Evolutionary conservation across 2,888 invertebrate genomes (phyloP).

Genomic region (Xestia ashworthii): DNA sequence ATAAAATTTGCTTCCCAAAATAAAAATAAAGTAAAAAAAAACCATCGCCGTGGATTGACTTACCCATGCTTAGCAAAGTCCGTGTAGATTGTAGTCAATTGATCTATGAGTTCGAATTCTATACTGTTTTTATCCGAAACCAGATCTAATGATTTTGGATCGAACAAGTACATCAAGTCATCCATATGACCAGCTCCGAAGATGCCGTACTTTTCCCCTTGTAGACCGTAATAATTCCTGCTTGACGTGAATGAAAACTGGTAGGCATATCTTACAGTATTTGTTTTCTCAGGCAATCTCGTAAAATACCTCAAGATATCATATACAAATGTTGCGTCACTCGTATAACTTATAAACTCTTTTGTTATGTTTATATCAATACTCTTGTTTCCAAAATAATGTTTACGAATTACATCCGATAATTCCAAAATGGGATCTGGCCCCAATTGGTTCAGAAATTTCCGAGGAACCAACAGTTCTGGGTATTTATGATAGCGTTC

Average conservation of each 20-base stretch:
- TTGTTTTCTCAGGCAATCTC: neutral
- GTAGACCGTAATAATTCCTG: conserved; percentile 19
- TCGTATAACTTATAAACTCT: conserved; percentile 12
- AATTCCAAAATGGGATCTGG: conserved; percentile 13
- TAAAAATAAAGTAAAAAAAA: neutral
- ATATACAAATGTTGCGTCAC: neutral
- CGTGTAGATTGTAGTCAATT: conserved; percentile 25
- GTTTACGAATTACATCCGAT: conserved; percentile 22
- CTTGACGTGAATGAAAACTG: conserved; percentile 24
- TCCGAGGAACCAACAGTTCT: conserved; percentile 31
- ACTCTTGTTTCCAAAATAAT: conserved; percentile 29
- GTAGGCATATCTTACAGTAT: conserved; percentile 17
- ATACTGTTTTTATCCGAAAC: conserved; percentile 8
- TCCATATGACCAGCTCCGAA: conserved; percentile 23
- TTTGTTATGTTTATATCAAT: conserved; percentile 13
- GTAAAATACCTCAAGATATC: conserved; percentile 15
- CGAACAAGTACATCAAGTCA: conserved; percentile 23
- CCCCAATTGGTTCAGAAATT: neutral
- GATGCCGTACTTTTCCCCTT: conserved; percentile 22
- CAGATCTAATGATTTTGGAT: conserved; percentile 7
- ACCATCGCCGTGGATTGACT: neutral
- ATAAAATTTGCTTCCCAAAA: neutral
- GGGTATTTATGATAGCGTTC: conserved; percentile 19
- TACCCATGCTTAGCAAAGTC: conserved; percentile 39
- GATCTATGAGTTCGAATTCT: conserved; percentile 20